phyloP scores from a whole-genome alignment of 1,140 invertebrate species.

The Sinonovacula constricta region DNA sequence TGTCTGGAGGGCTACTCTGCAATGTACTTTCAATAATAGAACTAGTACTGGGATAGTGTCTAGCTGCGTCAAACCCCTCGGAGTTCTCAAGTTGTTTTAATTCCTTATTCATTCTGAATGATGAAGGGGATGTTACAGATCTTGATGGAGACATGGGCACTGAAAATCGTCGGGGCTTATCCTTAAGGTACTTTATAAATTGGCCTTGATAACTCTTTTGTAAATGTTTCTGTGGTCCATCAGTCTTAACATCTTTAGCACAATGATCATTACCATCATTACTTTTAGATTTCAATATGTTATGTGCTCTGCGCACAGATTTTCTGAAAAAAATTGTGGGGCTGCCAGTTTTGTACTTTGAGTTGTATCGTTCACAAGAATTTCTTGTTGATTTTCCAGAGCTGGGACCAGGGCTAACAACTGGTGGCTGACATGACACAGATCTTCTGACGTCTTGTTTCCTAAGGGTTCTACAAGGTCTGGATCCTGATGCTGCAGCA shows the following conservation, averaged over 20 bases:
- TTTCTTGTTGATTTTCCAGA: conserved; percentile 15
- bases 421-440: background rate
- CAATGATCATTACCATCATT: background rate
- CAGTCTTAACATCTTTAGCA: no score
- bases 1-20: no score
- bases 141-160: background rate
- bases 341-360: conserved; percentile 29
- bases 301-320: conserved; percentile 16
- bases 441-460: background rate
- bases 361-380: conserved; percentile 25
- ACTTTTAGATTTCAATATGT: conserved; percentile 20
- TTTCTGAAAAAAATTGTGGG: conserved; percentile 38
- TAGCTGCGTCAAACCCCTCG: background rate
- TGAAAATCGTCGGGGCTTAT: background rate
- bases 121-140: background rate
- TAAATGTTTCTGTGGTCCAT: no score
- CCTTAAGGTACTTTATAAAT: background rate
- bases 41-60: background rate
- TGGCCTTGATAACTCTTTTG: background rate
- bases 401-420: background rate
- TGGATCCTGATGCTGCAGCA: background rate
- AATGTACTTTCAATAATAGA: no score
- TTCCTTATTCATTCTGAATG: background rate
- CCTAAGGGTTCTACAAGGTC: no score
- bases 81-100: background rate